These are phyloP conservation scores for Pitangus sulphuratus DNA, from an alignment of 2,797 vertebrate species.

Conservation along the genomic window DNA sequence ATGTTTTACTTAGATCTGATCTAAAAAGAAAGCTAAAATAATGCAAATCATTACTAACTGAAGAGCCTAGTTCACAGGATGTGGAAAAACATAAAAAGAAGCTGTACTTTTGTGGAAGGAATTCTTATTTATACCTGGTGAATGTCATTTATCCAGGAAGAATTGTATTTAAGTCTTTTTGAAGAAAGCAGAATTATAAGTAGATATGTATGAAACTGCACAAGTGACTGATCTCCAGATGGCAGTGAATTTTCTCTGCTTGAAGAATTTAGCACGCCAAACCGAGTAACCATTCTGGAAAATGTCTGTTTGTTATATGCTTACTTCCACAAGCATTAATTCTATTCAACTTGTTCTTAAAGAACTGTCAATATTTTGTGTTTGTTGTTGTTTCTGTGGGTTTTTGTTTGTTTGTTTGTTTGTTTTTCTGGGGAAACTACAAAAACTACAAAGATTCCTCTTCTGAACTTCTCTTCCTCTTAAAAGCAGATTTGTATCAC, in stretches of 20 bases:
- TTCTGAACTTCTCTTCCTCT: background rate
- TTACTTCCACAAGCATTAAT: background rate
- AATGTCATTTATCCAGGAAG: background rate
- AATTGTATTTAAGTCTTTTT: background rate
- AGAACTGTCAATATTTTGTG: background rate
- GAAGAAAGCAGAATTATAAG: background rate
- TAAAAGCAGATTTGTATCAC: constrained; percentile 18
- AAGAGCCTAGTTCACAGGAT: background rate
- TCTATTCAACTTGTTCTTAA: background rate
- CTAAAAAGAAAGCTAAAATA: background rate
- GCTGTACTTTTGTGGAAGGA: background rate
- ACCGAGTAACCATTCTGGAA: background rate
- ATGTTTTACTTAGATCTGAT: background rate
- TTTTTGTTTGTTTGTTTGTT: background rate
- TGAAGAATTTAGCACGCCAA: background rate
- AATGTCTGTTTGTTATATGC: background rate
- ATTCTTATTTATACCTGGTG: background rate
- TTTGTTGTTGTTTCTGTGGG: background rate
- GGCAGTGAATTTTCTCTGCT: background rate
- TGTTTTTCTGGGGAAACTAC: background rate
- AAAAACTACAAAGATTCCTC: background rate
- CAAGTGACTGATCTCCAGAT: background rate
- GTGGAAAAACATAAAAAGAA: background rate
- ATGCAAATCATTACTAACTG: background rate
- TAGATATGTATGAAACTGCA: background rate